Conservation (phyloP, 2,888 invertebrate species). For the Eupithecia abbreviata region DNA sequence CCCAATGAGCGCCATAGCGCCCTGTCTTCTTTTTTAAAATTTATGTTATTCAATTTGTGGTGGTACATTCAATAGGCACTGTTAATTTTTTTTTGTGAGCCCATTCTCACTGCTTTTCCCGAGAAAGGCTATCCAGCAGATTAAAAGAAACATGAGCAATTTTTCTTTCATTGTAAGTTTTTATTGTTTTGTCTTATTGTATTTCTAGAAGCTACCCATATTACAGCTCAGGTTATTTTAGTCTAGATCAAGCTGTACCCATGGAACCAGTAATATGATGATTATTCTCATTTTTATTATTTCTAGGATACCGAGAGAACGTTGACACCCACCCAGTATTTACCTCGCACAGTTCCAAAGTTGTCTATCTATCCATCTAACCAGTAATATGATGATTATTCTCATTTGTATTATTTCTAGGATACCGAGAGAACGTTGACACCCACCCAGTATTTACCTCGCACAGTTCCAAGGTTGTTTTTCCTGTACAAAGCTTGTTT, state of each 20-base stretch:
- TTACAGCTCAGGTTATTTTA: neutral
- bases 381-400: neutral
- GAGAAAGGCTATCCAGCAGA: no score
- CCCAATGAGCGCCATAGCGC: no score
- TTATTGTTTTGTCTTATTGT: neutral
- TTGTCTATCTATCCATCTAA: conserved; percentile 16
- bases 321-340: neutral
- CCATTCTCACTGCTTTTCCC: no score
- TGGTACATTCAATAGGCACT: no score
- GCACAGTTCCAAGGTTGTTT: conserved; percentile 20
- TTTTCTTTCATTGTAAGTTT: neutral
- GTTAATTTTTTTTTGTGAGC: no score
- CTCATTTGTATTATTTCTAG: neutral
- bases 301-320: neutral
- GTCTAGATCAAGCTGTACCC: no score
- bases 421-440: neutral
- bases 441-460: neutral
- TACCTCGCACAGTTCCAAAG: neutral
- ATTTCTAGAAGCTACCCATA: neutral
- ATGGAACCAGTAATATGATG: neutral
- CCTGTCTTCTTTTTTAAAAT: no score
- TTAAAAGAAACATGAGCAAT: no score
- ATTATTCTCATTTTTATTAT: neutral
- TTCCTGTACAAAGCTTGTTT: conserved; percentile 29
- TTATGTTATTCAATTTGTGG: no score